These are phyloP conservation scores for Columbina picui DNA, from an alignment of 2,113 vertebrate species.

Conservation along the genomic window DNA sequence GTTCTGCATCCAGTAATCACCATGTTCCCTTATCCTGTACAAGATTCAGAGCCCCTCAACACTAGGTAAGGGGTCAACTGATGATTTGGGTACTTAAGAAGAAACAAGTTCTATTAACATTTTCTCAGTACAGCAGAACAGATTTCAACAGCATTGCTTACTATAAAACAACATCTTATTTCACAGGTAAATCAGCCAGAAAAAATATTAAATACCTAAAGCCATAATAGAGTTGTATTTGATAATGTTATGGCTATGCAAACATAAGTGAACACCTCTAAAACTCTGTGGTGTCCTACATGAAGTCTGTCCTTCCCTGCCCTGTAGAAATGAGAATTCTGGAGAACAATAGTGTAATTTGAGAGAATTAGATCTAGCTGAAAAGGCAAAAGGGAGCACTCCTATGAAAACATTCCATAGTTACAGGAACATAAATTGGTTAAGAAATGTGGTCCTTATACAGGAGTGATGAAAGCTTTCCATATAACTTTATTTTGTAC, in stretches of 20 bases:
- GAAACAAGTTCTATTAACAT: background rate
- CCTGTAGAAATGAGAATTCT: background rate
- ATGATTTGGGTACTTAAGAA: background rate
- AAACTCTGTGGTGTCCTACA: background rate
- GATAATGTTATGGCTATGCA: background rate
- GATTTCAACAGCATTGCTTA: background rate
- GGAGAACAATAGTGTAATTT: background rate
- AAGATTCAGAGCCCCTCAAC: background rate
- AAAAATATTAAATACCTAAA: background rate
- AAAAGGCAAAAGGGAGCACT: background rate
- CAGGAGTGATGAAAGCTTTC: background rate
- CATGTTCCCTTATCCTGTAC: fast-evolving
- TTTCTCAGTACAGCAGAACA: background rate
- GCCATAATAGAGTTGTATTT: background rate
- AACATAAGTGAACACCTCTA: background rate
- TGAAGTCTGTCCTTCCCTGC: background rate
- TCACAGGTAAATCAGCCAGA: background rate
- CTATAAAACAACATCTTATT: background rate
- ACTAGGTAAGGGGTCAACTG: fast-evolving
- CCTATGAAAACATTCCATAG: background rate
- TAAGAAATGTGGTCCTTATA: background rate
- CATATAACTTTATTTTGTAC: background rate
- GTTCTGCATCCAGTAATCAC: fast-evolving
- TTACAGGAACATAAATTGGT: background rate
- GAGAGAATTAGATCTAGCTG: background rate